Evolutionary conservation across 92 coral and sea anemone genomes (phyloP).

Genomic region (Parazoanthus atlanticus): DNA sequence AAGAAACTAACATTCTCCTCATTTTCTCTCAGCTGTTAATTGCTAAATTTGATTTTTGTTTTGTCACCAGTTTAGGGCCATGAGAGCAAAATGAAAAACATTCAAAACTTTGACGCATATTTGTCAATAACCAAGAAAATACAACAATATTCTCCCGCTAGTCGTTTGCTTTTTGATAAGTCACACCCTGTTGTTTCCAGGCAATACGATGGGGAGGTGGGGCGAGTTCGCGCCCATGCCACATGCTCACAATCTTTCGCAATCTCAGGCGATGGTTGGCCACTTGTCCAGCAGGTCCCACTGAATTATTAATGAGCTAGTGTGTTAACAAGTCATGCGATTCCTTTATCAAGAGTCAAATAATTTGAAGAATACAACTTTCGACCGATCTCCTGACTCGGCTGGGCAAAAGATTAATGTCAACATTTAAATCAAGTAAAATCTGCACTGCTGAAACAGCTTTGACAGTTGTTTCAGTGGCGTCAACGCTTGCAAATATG

Average conservation of each 20-base stretch:
- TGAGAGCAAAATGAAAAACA: too few relatives aligned
- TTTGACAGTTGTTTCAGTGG: background rate
- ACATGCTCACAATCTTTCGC: background rate
- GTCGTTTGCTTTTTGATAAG: too few relatives aligned
- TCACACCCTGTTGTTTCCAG: background rate
- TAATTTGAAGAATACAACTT: background rate
- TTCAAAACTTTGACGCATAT: too few relatives aligned
- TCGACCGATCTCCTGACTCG: background rate
- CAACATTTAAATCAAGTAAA: background rate
- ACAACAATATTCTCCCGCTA: too few relatives aligned
- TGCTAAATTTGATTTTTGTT: too few relatives aligned
- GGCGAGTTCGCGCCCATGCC: background rate
- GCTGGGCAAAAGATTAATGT: slow-evolving; percentile 25
- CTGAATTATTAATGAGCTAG: slow-evolving; percentile 24
- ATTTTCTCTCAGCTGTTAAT: too few relatives aligned
- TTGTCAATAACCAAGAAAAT: too few relatives aligned
- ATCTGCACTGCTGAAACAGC: background rate
- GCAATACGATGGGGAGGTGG: background rate
- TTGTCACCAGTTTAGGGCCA: too few relatives aligned
- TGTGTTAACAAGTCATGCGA: background rate
- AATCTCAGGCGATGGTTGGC: too few relatives aligned
- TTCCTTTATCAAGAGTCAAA: background rate
- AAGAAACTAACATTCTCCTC: too few relatives aligned
- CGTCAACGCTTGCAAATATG: background rate
- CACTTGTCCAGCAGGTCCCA: slow-evolving; percentile 2